Conservation (phyloP, 2,113 vertebrate genomes). For the Neofelis nebulosa region DNA sequence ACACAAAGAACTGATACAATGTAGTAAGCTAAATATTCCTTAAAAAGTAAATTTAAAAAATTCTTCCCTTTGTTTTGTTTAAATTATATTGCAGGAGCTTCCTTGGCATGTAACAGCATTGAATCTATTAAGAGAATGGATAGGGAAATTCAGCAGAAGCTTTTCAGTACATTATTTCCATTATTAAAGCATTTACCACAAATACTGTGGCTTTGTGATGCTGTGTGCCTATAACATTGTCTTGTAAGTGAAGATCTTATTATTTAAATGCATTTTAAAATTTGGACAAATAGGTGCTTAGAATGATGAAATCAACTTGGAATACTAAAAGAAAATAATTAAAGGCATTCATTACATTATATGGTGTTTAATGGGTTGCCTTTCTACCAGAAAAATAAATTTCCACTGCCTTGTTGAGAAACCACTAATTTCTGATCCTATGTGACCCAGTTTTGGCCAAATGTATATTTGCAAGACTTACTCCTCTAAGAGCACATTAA, state of each 20-base stretch:
- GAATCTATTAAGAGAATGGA: conserved; percentile 10
- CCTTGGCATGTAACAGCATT: neutral
- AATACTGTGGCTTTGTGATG: neutral
- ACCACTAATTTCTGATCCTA: neutral
- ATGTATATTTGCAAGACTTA: neutral
- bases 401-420: neutral
- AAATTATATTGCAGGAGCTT: conserved; percentile 19
- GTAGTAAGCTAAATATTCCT: neutral
- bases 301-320: conserved; percentile 44
- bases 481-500: neutral
- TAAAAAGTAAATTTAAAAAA: neutral
- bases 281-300: neutral
- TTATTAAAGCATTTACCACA: neutral
- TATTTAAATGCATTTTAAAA: conserved; percentile 3
- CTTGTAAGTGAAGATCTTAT: conserved; percentile 10
- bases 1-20: neutral
- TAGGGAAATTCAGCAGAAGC: neutral
- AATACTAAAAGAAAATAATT: conserved; percentile 33
- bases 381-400: neutral
- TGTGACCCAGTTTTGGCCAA: neutral
- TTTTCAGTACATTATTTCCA: neutral
- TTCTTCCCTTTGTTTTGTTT: conserved; percentile 7
- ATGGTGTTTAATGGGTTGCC: neutral
- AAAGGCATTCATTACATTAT: neutral
- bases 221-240: neutral